Percentiles rank a stretch among this genome's conserved stretches.
Conservation (phyloP, 2,888 invertebrate species). For the Coenonympha glycerion region DNA sequence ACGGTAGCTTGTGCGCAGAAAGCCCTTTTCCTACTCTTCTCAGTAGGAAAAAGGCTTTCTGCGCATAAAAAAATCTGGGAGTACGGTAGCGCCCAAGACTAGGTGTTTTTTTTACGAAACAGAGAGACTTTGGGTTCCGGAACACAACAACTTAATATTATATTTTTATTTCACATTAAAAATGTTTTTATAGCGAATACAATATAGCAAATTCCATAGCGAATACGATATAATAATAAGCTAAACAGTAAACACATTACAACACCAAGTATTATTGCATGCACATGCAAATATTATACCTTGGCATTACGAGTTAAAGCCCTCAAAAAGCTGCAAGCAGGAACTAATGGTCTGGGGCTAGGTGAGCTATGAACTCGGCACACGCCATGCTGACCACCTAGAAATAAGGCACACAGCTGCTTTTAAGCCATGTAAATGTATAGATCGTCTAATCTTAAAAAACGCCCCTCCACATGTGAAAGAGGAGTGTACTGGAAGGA, state of each 20-base stretch:
- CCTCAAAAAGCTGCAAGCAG: constrained; percentile 68
- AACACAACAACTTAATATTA: no score
- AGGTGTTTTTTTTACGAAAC: no score
- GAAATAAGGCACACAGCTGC: constrained; percentile 43
- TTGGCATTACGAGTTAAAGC: constrained; percentile 71
- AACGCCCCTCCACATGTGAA: no score
- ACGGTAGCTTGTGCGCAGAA: no score
- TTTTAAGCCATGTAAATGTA: constrained; percentile 19
- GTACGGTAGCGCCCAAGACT: no score
- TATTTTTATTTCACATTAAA: no score
- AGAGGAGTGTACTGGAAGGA: no score
- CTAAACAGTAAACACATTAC: neutral
- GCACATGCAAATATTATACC: constrained; percentile 55
- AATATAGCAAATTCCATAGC: neutral
- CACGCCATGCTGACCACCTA: constrained; percentile 69
- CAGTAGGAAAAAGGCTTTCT: no score
- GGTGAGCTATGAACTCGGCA: constrained; percentile 43
- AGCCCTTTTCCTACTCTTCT: no score
- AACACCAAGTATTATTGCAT: constrained; percentile 26
- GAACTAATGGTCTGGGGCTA: constrained; percentile 53
- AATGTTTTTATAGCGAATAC: neutral
- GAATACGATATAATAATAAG: neutral
- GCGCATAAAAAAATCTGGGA: no score
- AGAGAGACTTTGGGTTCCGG: no score
- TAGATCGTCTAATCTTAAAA: no score